Evolutionary conservation across 37 sponge, comb jelly and placozoan species (phyloP), one percentile per base, ranked within the genome.

Genomic region (Theonella swinhoei): DNA sequence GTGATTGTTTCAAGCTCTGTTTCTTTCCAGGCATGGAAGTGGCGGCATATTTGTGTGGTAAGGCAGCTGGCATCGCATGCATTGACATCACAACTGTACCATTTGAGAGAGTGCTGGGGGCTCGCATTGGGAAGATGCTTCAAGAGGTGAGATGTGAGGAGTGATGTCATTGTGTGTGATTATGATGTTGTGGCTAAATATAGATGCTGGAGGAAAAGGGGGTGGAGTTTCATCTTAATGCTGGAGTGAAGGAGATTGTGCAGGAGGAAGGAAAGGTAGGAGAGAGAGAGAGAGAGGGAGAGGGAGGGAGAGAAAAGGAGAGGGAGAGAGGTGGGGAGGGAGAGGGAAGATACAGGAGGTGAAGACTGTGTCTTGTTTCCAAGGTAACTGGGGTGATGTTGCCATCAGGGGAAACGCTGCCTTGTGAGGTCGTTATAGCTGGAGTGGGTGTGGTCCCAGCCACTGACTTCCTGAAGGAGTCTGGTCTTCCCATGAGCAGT

Each of bases 201-300:
- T 74, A 96, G 95, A 80, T 97, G 90, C 72, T 77, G 41, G 94
- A 89, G 42, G 83, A 89, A 58, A 94, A 97, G 33, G 97, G 97
- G 4, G 70, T 87, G 35, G 87, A 86, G 78, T 95, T 97, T 75
- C 64, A 85, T 37, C 70, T 92, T 23, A 76, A 82, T 9, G 67
- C 87, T 59, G 84, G 90, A 62, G 88, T 92, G 62, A 89, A 79
- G 64, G 95, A 90, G 73, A 88, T 94, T 42, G 72, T 83, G 20
- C 89, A 88, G 1, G 87, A 89, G 11, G 85, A 86, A 40, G 95
- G 93, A 30, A 86, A 89, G 91, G 85, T 94, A 59, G 28, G 68
- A 79, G 62, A 58, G 79, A 1, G 33, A 58, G 8, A 34, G n/a
- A n/a, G n/a, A n/a, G n/a, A n/a, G n/a, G n/a, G n/a, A n/a, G n/a